Evolutionary conservation across 2,113 vertebrate genomes (phyloP), one percentile per base, ranked within the genome.

Genomic region (Chiloscyllium plagiosum): DNA sequence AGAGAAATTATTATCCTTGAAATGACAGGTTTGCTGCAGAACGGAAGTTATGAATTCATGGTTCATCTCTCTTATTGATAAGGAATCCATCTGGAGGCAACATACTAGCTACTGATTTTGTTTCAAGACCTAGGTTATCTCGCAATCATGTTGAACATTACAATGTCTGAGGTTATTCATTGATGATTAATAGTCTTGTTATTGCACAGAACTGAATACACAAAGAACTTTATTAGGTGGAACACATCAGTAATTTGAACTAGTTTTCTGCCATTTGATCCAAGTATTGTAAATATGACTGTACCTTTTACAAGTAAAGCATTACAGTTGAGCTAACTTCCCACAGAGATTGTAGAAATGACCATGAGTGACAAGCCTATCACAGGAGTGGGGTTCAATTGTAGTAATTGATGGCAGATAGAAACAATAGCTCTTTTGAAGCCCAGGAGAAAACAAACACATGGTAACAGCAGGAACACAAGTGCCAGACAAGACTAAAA

Each of bases 391-490:
- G 13, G n/a, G 89, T n/a, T 93, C 61, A 93, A 37, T 22, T 93
- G 89, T 33, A 37, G 61, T 93, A 93, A 93, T 68, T 68, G 61
- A 93, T 93, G 89, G 29, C 61, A 66, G 89, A 93, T 66, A 66
- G 19, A 68, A 93, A 93, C 89, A 93, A 93, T 66, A 66, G 89
- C 89, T 93, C 89, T 66, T 66, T 93, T 68, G 89, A 93, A 93
- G 20, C 89, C 61, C 15, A 93, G 29, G 66, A 90, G 61, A 65
- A 65, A 90, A 89, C 56, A 26, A 52, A 26, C 22, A 56, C 86
- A 52, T 89, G 86, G 8, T 89, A 89, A 93, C 89, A 93, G 89
- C 89, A 66, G 89, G 89, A 68, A 66, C 89, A 66, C 61, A 68
- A 66, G n/a, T 66, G 12, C 26, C 87, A 61, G 61, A 93, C 89